A percentile compares a stretch with the other conserved stretches of the same genome.
phyloP scores from a whole-genome alignment of 2,797 vertebrate genomes.

The Hapalemur alaotrensis region DNA sequence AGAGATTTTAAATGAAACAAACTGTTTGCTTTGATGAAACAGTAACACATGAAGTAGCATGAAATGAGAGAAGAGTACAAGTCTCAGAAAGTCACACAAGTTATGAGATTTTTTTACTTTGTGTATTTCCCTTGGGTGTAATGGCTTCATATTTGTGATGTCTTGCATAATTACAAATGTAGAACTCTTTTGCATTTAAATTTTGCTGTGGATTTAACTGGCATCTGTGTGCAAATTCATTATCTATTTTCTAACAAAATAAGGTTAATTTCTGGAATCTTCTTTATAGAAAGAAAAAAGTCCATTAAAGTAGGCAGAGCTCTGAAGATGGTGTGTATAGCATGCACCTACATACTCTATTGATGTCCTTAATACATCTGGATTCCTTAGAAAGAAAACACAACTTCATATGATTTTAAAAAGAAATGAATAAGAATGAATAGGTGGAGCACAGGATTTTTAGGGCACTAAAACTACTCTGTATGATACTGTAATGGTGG shows the following conservation, averaged over 20 bases:
- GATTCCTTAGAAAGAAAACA: not conserved
- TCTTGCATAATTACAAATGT: conserved; percentile 55
- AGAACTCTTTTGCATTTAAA: conserved; percentile 58
- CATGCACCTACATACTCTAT: not conserved
- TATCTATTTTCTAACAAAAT: conserved; percentile 38
- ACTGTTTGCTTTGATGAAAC: conserved; percentile 73
- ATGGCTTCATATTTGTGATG: conserved; percentile 49
- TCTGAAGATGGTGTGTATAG: not conserved
- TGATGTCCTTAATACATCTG: not conserved
- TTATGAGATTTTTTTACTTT: conserved; percentile 59
- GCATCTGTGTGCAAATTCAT: not conserved
- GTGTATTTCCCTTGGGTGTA: conserved; percentile 59
- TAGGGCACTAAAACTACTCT: not conserved
- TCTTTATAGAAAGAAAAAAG: not conserved
- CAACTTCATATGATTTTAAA: not conserved
- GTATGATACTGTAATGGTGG: not conserved
- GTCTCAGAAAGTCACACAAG: conserved; percentile 50
- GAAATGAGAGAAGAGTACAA: conserved; percentile 59
- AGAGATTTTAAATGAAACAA: conserved; percentile 74
- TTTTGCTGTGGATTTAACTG: conserved; percentile 27
- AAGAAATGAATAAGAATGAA: not conserved
- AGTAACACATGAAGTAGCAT: conserved; percentile 64
- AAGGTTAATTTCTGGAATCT: conserved; percentile 22
- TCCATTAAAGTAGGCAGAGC: not conserved
- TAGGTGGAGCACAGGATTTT: not conserved